Evolutionary conservation across 2,888 invertebrate genomes (phyloP).

Genomic region (Empis stercorea): DNA sequence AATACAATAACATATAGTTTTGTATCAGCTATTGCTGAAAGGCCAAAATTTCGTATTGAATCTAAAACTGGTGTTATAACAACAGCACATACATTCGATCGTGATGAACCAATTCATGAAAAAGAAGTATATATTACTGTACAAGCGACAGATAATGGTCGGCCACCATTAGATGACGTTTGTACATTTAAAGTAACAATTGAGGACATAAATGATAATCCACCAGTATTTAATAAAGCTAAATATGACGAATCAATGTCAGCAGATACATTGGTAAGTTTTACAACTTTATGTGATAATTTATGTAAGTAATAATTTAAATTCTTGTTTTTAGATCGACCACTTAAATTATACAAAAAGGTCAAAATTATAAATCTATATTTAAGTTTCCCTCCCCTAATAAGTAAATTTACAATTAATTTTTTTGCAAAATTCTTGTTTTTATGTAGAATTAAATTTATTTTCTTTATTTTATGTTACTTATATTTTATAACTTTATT

Average conservation of each 20-base stretch:
- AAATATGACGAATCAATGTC: conserved; percentile 63
- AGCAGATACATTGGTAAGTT: conserved; percentile 55
- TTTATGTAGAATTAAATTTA: no score
- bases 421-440: no score
- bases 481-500: no score
- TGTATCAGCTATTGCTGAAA: conserved; percentile 59
- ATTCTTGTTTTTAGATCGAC: neutral
- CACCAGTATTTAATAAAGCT: conserved; percentile 39
- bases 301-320: no score
- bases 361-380: no score
- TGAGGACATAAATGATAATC: conserved; percentile 87
- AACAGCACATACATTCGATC: conserved; percentile 69
- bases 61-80: conserved; percentile 60
- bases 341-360: no score
- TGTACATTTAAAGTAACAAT: conserved; percentile 88
- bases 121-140: conserved; percentile 78
- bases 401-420: no score
- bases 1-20: conserved; percentile 75
- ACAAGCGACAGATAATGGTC: conserved; percentile 84
- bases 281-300: neutral
- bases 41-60: conserved; percentile 68
- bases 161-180: conserved; percentile 78
- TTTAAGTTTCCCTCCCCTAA: no score
- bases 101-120: conserved; percentile 76
- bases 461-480: no score